Base-by-base conservation (phyloP, 2,888 invertebrate species). In the Eurois occulta region DNA sequence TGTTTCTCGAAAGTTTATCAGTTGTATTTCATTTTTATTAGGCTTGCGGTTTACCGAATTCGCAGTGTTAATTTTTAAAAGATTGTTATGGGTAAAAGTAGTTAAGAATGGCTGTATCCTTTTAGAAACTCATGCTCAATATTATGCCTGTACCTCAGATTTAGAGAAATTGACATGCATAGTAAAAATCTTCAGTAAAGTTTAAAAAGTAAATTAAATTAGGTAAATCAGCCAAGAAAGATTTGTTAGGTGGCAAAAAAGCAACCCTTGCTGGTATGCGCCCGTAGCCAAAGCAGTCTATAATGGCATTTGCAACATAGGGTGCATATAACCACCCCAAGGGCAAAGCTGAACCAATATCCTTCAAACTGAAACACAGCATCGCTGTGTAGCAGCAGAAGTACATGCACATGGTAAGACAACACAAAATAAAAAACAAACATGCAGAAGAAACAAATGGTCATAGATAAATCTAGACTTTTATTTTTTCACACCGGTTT, bases 401-500 rank as follows among this genome's bases (percentile, higher is more conserved):
- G 10, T 21, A 28, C 52, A 78, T 65, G 65, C 68, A 55, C 6
- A 46, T n/a, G 48, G 41, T 64, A 62, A 38, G 58, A 85, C 75
- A 68, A 62, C 83, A 85, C 74, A 85, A 82, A 77, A 84, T 75
- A 83, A 83, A 85, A 75, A 77, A 72, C 81, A 64, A 67, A 48
- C 78, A 79, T 77, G 73, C 73, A 79, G 35, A 55, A 77, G 74
- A 90, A 92, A 92, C 87, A 78, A 92, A 91, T 92, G 92, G 92
- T 88, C 93, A 92, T 86, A 90, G 88, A 86, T 68, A 85, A 81
- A 77, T 79, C 83, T 67, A 82, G 78, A 72, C 76, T 77, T 64
- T 69, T 55, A 76, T 83, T 78, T 86, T 77, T 86, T 93, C 93
- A 92, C 92, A 95, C 95, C 95, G 95, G 93, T 90, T 91, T 93